Evolutionary conservation across 2,888 invertebrate genomes (phyloP), one percentile per base, ranked within the genome.

Genomic region (Lamproptera curius): DNA sequence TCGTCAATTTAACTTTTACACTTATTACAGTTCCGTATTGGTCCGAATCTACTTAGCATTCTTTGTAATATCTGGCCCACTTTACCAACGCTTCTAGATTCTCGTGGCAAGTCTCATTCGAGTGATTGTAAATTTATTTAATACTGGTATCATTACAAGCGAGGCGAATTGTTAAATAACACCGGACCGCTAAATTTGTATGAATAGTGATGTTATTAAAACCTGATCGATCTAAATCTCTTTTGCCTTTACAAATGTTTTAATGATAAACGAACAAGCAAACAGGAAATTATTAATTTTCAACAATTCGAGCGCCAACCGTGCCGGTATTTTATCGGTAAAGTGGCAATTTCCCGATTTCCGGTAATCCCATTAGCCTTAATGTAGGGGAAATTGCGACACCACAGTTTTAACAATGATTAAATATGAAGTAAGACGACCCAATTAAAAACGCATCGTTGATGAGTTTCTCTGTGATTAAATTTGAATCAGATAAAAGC

Each of bases 41-140:
- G 56, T 56, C 52, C 62, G 59, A 58, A 61, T 59, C 71, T 73
- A 67, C 66, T 79, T 79, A 74, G 62, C 67, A 79, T 77, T 76
- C 78, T 66, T 59, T 53, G 60, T 67, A 61, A 58, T 58, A 64
- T 59, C 59, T 69, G 76, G 47, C 74, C 76, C 57, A 78, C 64
- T 74, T 76, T 45, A 52, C 42, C 37, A 46, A 17, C 31, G 11
- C 14, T 37, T 10, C 11, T 45, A 45, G 16, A 33, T 45, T 41
- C 16, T 41, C 23, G 39, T 40, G 13, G 28, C 16, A 16, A 16
- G 23, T 41, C 23, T 23, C 16, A 16, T 23, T 38, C 11, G 38
- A 20, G 26, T 31, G 17, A 38, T 44, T 44, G 44, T 38, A 16
- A 14, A 15, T 36, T 36, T 26, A 35, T 36, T 36, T 16, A 43